A percentile compares a stretch with the other conserved stretches of the same genome.
These are phyloP conservation scores for Wasmannia auropunctata DNA, from an alignment of 1,140 invertebrate genomes.

Conservation along the genomic window DNA sequence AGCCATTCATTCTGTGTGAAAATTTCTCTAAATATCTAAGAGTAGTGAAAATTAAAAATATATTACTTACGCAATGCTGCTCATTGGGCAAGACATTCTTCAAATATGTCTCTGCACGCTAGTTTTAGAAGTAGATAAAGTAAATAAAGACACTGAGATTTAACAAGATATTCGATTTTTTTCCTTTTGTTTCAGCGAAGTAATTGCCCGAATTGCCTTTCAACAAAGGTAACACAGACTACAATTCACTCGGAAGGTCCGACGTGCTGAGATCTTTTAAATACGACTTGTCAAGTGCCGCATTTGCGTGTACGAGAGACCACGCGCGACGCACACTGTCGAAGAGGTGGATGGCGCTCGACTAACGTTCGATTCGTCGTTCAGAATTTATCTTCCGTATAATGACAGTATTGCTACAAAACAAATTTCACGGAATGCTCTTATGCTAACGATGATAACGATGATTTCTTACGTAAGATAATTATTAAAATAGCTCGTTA, in stretches of 20 bases:
- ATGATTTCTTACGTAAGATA: background rate
- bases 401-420: background rate
- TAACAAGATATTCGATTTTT: background rate
- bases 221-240: background rate
- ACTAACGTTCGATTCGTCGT: conserved; percentile 65
- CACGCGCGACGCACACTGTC: conserved; percentile 52
- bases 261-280: background rate
- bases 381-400: conserved; percentile 52
- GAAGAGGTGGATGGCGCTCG: conserved; percentile 53
- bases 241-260: background rate
- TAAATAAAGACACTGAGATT: background rate
- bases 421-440: background rate
- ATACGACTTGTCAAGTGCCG: background rate
- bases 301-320: background rate
- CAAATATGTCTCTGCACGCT: background rate
- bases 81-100: conserved; percentile 66
- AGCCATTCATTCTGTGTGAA: no score
- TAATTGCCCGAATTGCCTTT: background rate
- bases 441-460: background rate
- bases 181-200: background rate
- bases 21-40: background rate
- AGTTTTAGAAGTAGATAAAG: background rate
- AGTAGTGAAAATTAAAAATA: background rate
- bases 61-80: conserved; percentile 58
- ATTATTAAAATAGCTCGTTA: background rate